These are phyloP conservation scores for Peromyscus californicus DNA, from an alignment of 2,113 vertebrate species.

Conservation along the genomic window DNA sequence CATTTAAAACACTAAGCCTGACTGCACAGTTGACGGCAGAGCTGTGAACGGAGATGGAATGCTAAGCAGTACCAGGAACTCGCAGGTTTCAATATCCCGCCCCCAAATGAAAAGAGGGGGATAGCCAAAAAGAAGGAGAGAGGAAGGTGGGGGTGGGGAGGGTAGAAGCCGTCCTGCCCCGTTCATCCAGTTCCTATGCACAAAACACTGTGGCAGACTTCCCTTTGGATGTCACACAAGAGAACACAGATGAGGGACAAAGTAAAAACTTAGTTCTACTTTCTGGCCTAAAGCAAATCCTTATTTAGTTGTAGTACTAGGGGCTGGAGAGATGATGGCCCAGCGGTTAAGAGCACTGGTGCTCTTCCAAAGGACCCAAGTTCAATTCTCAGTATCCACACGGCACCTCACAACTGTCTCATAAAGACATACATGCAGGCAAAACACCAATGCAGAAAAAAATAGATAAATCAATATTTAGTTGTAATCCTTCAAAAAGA, in stretches of 20 bases:
- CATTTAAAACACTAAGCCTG: neutral
- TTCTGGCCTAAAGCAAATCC: neutral
- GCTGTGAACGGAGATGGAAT: too few relatives aligned
- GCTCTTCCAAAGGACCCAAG: neutral
- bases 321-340: neutral
- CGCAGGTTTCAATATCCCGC: neutral
- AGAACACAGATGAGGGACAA: neutral
- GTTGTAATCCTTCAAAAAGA: neutral
- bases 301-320: neutral
- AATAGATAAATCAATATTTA: neutral
- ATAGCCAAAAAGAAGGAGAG: too few relatives aligned
- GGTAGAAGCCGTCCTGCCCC: neutral
- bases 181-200: neutral
- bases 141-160: rapidly evolving
- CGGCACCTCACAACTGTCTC: neutral
- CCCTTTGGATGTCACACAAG: neutral
- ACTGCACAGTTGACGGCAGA: neutral
- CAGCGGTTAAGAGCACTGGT: neutral
- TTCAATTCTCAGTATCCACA: neutral
- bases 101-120: neutral
- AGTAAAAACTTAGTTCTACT: neutral
- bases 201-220: neutral
- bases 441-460: neutral
- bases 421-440: neutral
- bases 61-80: neutral